Base-by-base conservation (phyloP, 2,113 vertebrate genomes). In the Calcarius ornatus region DNA sequence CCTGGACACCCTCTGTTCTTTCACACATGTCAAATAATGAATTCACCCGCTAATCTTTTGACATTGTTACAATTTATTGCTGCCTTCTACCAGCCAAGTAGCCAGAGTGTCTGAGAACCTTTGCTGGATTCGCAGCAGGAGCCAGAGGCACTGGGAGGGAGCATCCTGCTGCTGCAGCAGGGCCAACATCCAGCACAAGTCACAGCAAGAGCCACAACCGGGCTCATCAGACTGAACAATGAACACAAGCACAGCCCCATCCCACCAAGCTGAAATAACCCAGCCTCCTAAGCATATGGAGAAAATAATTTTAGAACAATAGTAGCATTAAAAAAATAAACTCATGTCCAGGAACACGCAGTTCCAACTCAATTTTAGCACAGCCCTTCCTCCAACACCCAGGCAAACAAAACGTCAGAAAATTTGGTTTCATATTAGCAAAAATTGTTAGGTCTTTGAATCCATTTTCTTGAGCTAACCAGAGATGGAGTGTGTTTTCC, bases 321-420 rank as follows among this genome's bases (percentile, higher is more conserved):
- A 40, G 23, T 4, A 59, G 21, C 6, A 14, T 48, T 6, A 30
- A 71, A 47, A 40, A 23, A 61, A 23, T 21, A 8, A 77, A 66
- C 6, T 71, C 21, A 1, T 9, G 16, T 8, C 5, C 24, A 51
- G 57, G 48, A 59, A 37, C 14, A 11, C 0, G 0, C 37, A 53
- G 22, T 6, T 72, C 59, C 21, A 47, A 40, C 28, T 42, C 0
- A 0, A 2, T 21, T 30, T 8, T 31, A 24, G 12, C 31, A 12
- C 31, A 72, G 38, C 25, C 21, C 12, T 47, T 85, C 37, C 53
- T 76, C 57, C 48, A 68, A 22, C 50, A 56, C 3, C 17, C 43
- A 61, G 38, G 24, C 40, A 76, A 75, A 68, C 2, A 2, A 65
- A 82, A 35, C 0, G 0, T 15, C 4, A 68, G 18, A 38, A 85